Percentiles rank a stretch among this genome's conserved stretches.
Evolutionary conservation across 2,888 invertebrate species (phyloP).

Genomic region (Leptopilina drosophilae): DNA sequence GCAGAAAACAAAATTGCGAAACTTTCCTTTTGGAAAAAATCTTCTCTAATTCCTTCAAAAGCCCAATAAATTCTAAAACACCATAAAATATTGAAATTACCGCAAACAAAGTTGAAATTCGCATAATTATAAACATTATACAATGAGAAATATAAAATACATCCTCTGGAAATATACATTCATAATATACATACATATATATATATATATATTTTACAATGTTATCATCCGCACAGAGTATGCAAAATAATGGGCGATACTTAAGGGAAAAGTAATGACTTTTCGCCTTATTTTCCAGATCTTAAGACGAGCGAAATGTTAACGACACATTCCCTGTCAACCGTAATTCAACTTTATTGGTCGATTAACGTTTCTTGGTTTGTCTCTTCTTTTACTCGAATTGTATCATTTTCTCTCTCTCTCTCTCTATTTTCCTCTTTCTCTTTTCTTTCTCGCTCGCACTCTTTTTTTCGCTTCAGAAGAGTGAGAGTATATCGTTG

Average conservation of each 20-base stretch:
- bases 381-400: conserved; percentile 48
- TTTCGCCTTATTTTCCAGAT: conserved; percentile 70
- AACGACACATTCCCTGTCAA: conserved; percentile 67
- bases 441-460: conserved; percentile 42
- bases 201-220: not conserved
- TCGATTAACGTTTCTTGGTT: conserved; percentile 73
- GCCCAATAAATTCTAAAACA: not conserved
- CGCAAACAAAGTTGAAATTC: not conserved
- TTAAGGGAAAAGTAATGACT: conserved; percentile 62
- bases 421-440: too few species aligned
- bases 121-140: not conserved
- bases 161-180: not conserved
- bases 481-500: conserved; percentile 38
- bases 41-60: too few species aligned
- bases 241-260: conserved; percentile 20
- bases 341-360: conserved; percentile 75
- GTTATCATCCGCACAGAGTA: not conserved
- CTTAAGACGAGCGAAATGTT: conserved; percentile 47
- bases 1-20: too few species aligned
- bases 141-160: not conserved
- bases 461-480: conserved; percentile 11
- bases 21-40: too few species aligned
- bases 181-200: too few species aligned
- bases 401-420: conserved; percentile 30
- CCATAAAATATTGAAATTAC: not conserved